Conservation (phyloP, 2,888 invertebrate genomes). For the Entomobrya proxima region DNA sequence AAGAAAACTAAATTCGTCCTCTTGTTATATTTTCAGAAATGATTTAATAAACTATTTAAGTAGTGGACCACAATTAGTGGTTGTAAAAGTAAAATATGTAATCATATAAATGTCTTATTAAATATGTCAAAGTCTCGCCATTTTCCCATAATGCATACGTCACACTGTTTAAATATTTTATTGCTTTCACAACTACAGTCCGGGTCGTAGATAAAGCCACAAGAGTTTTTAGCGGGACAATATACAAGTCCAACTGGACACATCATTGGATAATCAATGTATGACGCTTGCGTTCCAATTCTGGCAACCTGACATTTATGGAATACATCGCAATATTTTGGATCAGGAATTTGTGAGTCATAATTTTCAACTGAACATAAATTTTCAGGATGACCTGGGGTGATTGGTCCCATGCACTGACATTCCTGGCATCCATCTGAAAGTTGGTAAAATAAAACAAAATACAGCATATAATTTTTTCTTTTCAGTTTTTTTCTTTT, state of each 20-base stretch:
- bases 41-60: too few relatives aligned
- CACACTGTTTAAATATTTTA: constrained; percentile 1
- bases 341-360: constrained; percentile 13
- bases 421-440: neutral
- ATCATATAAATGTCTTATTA: neutral
- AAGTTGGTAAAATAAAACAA: neutral
- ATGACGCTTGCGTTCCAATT: neutral
- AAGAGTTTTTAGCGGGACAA: constrained; percentile 8
- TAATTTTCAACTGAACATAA: constrained; percentile 5
- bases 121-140: constrained; percentile 44
- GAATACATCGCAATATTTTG: constrained; percentile 56
- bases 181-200: neutral
- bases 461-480: too few relatives aligned
- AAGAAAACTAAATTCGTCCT: too few relatives aligned
- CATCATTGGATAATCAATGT: constrained; percentile 44
- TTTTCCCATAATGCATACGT: constrained; percentile 39
- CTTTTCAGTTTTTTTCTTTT: too few relatives aligned
- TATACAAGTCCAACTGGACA: constrained; percentile 37
- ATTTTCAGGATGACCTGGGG: constrained; percentile 5
- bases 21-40: too few relatives aligned
- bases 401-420: neutral
- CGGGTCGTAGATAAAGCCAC: neutral
- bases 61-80: neutral
- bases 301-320: constrained; percentile 45
- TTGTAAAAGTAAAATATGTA: neutral